phyloP scores from a whole-genome alignment of 2,113 vertebrate species.

The Columba janthina region DNA sequence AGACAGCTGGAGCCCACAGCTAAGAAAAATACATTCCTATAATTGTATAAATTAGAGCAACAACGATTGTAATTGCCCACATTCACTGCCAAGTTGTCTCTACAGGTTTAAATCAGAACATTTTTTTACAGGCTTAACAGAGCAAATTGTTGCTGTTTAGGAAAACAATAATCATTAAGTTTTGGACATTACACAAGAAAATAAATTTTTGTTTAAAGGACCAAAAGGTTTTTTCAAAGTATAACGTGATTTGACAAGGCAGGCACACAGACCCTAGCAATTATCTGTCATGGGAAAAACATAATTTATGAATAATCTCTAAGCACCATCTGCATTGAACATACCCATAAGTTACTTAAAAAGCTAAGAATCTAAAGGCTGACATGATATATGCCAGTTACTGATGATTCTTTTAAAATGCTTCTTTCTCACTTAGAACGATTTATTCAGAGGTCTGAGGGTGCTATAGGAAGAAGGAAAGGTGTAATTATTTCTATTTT shows the following conservation, averaged over 20 bases:
- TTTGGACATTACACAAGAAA: conserved; percentile 11
- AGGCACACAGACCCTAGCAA: not conserved
- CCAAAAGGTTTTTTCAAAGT: not conserved
- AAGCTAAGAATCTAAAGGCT: not conserved
- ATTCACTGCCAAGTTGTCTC: conserved; percentile 15
- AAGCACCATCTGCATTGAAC: not conserved
- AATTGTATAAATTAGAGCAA: conserved; percentile 38
- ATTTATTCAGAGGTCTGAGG: not conserved
- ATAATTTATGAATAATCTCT: conserved; percentile 1
- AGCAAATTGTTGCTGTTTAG: conserved; percentile 2
- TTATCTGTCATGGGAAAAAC: not conserved
- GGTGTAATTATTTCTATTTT: not conserved
- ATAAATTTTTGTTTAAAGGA: not conserved
- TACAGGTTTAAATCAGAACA: conserved; percentile 20
- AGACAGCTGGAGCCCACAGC: conserved; percentile 19
- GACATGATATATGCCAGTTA: not conserved
- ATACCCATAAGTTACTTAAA: not conserved
- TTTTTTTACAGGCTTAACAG: conserved; percentile 18
- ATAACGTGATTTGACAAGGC: not conserved
- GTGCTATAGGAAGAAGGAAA: not conserved
- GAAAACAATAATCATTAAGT: conserved; percentile 28
- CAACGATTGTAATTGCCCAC: not conserved
- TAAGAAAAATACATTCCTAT: conserved; percentile 23
- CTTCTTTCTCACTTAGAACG: not conserved
- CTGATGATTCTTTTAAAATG: not conserved